phyloP scores from a whole-genome alignment of 1,140 invertebrate genomes.

The Cyphomyrmex costatus region DNA sequence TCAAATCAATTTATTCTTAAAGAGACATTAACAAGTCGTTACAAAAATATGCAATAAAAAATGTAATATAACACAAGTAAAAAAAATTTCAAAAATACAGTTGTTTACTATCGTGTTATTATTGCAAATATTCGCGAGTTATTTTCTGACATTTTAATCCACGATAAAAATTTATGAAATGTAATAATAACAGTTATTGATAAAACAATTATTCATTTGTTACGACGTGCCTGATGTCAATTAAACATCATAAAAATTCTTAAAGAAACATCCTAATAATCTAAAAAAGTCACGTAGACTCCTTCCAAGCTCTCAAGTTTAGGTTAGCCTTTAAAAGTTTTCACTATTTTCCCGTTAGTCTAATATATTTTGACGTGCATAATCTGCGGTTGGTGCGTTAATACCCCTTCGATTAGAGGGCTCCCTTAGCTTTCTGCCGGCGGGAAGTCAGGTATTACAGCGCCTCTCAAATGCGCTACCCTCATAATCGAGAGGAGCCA shows the following conservation, averaged over 20 bases:
- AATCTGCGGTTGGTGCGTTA: constrained; percentile 33
- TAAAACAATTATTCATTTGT: neutral
- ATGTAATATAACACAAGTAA: constrained; percentile 5
- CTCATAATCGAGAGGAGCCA: constrained; percentile 63
- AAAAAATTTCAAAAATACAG: neutral
- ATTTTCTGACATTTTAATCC: neutral
- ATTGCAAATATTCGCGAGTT: neutral
- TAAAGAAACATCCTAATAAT: neutral
- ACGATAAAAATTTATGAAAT: constrained; percentile 22
- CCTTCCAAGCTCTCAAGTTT: neutral
- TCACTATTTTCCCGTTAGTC: constrained; percentile 25
- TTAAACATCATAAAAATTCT: neutral
- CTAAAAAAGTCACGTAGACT: neutral
- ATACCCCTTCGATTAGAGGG: constrained; percentile 54
- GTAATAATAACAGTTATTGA: neutral
- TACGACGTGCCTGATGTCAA: neutral
- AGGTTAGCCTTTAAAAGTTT: neutral
- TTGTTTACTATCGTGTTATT: neutral
- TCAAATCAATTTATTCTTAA: neutral
- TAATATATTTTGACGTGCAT: constrained; percentile 25
- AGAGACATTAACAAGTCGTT: neutral
- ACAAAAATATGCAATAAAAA: neutral
- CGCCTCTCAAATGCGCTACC: constrained; percentile 26
- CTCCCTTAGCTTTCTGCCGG: neutral
- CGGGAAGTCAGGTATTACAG: constrained; percentile 31